Conservation (phyloP, 2,888 invertebrate species). For the Brachypterus glaber region DNA sequence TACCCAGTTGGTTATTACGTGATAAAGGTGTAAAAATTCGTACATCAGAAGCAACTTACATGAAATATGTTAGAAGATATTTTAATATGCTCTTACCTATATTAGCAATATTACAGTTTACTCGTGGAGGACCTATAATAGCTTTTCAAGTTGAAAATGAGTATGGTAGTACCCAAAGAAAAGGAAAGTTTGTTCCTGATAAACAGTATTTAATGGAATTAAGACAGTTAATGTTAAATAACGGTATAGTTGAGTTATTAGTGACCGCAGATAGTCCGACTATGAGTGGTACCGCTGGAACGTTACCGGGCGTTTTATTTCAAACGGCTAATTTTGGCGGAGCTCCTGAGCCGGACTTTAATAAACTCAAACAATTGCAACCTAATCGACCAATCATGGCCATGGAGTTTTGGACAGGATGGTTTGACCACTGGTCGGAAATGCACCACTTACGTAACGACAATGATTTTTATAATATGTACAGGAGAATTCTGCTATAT, state of each 20-base stretch:
- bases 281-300: constrained; percentile 31
- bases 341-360: constrained; percentile 41
- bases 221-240: constrained; percentile 32
- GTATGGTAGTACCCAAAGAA: constrained; percentile 41
- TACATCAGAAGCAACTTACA: constrained; percentile 35
- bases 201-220: constrained; percentile 41
- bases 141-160: constrained; percentile 76
- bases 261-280: constrained; percentile 45
- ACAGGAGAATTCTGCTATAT: constrained; percentile 25
- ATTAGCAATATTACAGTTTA: constrained; percentile 46
- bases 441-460: constrained; percentile 28
- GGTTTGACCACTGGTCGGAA: constrained; percentile 52
- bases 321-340: constrained; percentile 48
- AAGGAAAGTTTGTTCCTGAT: constrained; percentile 24
- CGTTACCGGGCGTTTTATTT: constrained; percentile 38
- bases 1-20: constrained; percentile 34
- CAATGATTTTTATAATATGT: constrained; percentile 20
- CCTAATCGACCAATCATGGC: constrained; percentile 46
- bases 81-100: constrained; percentile 43
- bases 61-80: constrained; percentile 37
- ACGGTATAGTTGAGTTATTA: constrained; percentile 40
- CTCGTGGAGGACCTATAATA: constrained; percentile 77
- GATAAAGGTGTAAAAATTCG: constrained; percentile 41
- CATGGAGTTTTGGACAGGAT: constrained; percentile 50
- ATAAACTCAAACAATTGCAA: constrained; percentile 38